Conservation (phyloP, 2,888 invertebrate species). For the Steinernema carpocapsae region DNA sequence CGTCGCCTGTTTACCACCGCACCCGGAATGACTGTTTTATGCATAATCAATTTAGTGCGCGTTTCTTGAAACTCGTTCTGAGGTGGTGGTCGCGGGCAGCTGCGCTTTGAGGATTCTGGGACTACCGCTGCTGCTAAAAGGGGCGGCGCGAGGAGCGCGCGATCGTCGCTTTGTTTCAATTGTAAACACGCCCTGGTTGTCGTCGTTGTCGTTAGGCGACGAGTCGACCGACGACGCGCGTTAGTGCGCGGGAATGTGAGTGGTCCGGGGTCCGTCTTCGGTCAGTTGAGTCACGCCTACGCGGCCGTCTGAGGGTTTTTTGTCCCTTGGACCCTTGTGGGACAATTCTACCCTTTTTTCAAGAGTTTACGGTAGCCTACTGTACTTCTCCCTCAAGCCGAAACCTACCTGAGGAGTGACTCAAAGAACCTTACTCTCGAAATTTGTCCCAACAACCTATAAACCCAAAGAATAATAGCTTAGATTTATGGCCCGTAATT, state of each 20-base stretch:
- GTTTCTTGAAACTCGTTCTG: not conserved
- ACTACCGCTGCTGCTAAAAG: not conserved
- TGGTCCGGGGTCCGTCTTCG: not conserved
- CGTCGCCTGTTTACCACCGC: slow-evolving; percentile 1
- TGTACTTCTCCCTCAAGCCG: no score
- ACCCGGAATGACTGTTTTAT: not conserved
- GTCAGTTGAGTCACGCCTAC: not conserved
- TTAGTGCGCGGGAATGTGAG: slow-evolving; percentile 30
- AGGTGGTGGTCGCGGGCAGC: not conserved
- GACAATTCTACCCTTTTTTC: not conserved
- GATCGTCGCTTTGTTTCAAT: not conserved
- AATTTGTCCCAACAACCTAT: no score
- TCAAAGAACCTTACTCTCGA: no score
- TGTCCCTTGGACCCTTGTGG: not conserved
- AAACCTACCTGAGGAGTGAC: no score
- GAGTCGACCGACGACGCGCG: slow-evolving; percentile 19
- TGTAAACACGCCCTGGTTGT: slow-evolving; percentile 31
- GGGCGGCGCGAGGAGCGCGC: not conserved
- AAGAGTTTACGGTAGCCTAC: not conserved
- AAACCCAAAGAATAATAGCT: no score
- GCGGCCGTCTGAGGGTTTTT: not conserved
- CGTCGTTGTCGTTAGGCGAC: slow-evolving; percentile 20
- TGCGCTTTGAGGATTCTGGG: not conserved
- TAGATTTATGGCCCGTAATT: no score
- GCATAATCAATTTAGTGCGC: slow-evolving; percentile 20